Conservation (phyloP, 2,797 vertebrate species). For the Lutjanus argentimaculatus region DNA sequence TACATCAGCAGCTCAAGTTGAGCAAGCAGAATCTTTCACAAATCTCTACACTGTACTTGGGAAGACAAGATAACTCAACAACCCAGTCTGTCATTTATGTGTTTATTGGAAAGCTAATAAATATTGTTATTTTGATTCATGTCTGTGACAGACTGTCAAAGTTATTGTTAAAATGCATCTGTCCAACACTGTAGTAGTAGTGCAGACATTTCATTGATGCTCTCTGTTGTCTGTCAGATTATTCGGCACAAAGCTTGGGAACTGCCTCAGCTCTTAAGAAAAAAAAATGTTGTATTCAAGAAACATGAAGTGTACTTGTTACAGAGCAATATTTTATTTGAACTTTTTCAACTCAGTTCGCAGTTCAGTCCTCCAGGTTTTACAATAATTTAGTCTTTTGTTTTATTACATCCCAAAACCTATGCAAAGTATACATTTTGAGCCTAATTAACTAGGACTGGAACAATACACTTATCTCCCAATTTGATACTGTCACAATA, state of each 20-base stretch:
- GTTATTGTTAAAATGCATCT: background rate
- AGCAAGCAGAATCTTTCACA: slow-evolving; percentile 41
- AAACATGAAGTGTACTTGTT: background rate
- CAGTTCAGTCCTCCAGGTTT: background rate
- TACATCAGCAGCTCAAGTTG: slow-evolving; percentile 51
- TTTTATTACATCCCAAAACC: background rate
- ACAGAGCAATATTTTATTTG: background rate
- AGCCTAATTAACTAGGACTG: too few relatives aligned
- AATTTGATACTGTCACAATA: too few relatives aligned
- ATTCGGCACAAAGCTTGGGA: background rate
- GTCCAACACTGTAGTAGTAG: background rate
- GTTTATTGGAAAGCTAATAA: slow-evolving; percentile 12
- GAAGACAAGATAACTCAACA: slow-evolving; percentile 20
- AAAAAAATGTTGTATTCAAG: background rate
- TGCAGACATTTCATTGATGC: background rate
- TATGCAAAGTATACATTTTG: background rate
- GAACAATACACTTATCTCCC: too few relatives aligned
- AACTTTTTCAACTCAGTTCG: background rate
- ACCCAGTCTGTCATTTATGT: slow-evolving; percentile 17
- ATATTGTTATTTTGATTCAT: slow-evolving; percentile 2
- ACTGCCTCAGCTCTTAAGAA: background rate
- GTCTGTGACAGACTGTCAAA: background rate
- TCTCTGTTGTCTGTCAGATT: background rate
- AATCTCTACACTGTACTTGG: slow-evolving; percentile 29
- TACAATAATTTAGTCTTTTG: background rate